Conservation (phyloP, 2,888 invertebrate genomes). For the Aphrophora alni region DNA sequence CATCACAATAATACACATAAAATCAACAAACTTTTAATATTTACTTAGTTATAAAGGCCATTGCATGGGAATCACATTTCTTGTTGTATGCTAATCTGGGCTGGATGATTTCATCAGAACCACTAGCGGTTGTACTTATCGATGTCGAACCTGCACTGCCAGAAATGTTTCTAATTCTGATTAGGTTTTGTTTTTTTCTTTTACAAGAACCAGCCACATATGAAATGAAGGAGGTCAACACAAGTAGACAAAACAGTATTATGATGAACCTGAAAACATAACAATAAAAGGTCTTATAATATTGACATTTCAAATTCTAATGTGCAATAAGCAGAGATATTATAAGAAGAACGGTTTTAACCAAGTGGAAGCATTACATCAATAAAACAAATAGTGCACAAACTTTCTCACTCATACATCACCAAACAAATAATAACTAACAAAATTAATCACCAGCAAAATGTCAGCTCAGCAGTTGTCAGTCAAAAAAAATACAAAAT, state of each 20-base stretch:
- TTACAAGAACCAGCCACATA: conserved; percentile 49
- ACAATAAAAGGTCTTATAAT: neutral
- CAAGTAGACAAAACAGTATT: conserved; percentile 49
- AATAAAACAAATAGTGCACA: no score
- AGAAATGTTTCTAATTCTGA: conserved; percentile 50
- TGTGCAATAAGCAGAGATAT: neutral
- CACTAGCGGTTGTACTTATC: conserved; percentile 46
- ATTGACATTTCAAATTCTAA: neutral
- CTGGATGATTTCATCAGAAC: conserved; percentile 53
- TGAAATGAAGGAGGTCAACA: conserved; percentile 49
- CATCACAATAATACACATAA: no score
- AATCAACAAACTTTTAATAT: no score
- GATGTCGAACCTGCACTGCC: conserved; percentile 41
- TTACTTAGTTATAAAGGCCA: conserved; percentile 41
- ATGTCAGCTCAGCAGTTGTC: no score
- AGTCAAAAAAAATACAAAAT: no score
- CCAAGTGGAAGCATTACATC: neutral
- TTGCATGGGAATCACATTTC: conserved; percentile 33
- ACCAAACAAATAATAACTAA: no score
- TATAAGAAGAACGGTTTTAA: neutral
- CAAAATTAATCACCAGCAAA: no score
- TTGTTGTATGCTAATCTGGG: conserved; percentile 48
- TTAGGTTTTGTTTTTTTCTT: conserved; percentile 50
- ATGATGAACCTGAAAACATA: conserved; percentile 50
- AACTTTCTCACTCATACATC: neutral